Evolutionary conservation across 2,888 invertebrate genomes (phyloP), one percentile per base, ranked within the genome.

Genomic region (Nematopogon swammerdamellus): DNA sequence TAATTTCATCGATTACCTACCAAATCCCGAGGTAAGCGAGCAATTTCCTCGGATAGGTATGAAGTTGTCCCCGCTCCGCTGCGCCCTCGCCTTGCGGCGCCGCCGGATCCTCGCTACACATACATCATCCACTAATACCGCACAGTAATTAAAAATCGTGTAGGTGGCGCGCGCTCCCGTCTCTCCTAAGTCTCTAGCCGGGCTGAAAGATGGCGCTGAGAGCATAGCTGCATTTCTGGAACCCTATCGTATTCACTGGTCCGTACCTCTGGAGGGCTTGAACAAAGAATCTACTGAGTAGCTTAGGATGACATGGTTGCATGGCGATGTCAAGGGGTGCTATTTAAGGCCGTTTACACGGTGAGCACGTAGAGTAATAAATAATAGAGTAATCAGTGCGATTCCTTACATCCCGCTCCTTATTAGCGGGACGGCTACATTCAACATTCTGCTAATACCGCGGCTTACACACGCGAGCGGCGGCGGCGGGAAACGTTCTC

Each of bases 321-420:
- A 10, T 44, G 48, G 45, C 44, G 49, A 52, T 25, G 14, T 42
- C 2, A 43, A 29, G 17, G 30, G 53, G 56, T 59, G 62, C 60
- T 73, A 77, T 77, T 77, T 76, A 68, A 73, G 69, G 72, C 72
- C 77, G 77, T 77, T 77, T 76, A 77, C 73, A 79, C 71, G 69
- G 64, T 67, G 64, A 70, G 74, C 79, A 79, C 79, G 79, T 77
- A 77, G 67, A 57, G 75, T 74, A 77, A 79, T 77, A 79, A 77
- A 79, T 77, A 76, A 77, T 75, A 71, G 72, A 77, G 76, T 79
- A 79, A 79, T 79, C 79, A 79, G 77, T 65, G 72, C 72, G 68
- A 77, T 77, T 76, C 75, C 77, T 79, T 75, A 76, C 76, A 77
- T 76, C 77, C 76, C 8, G 66, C 64, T 70, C 70, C 76, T 76